Evolutionary conservation across 2,888 invertebrate genomes (phyloP), one percentile per base, ranked within the genome.

Genomic region (Anodontia alba): DNA sequence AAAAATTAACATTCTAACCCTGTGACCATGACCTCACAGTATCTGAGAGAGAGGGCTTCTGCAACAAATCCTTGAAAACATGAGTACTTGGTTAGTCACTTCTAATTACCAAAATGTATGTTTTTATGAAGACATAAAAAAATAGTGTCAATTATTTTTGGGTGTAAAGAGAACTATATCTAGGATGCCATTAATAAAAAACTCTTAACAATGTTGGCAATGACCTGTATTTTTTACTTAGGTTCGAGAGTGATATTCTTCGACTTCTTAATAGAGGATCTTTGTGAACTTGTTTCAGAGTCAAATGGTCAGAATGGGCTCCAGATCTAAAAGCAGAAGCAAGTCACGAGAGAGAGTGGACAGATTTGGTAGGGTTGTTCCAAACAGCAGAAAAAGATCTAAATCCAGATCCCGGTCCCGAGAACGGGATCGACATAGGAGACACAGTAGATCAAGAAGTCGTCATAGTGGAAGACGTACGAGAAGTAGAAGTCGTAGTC

Each of bases 291-390:
- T 54, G 7, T 33, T 62, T 33, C 62, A 62, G 62, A 62, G 31
- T 43, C 38, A 17, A 49, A 46, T 70, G 75, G 78, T 38, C 76
- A 62, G 33, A 15, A 62, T 83, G 46, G 67, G 77, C 23, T 81
- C 81, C 33, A 46, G 81, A 51, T 84, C 85, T 12, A 73, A 75
- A 46, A 83, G 81, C 69, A 67, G 77, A 31, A 73, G 80, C 20
- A 75, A 77, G n/a, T 73, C 77, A 23, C 69, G 57, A 20, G 77
- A 80, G 36, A 72, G 79, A 20, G 31, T 84, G 7, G 89, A 89
- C 42, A 80, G 76, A 49, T 89, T 89, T 80, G 89, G 89, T 23
- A 62, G 89, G 57, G 81, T 88, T 2, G 75, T 89, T 36, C 86
- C 81, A 17, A 46, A 49, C 15, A 43, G 62, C 29, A 73, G 78